phyloP scores from a whole-genome alignment of 92 coral and sea anemone species.

The Nematostella vectensis region DNA sequence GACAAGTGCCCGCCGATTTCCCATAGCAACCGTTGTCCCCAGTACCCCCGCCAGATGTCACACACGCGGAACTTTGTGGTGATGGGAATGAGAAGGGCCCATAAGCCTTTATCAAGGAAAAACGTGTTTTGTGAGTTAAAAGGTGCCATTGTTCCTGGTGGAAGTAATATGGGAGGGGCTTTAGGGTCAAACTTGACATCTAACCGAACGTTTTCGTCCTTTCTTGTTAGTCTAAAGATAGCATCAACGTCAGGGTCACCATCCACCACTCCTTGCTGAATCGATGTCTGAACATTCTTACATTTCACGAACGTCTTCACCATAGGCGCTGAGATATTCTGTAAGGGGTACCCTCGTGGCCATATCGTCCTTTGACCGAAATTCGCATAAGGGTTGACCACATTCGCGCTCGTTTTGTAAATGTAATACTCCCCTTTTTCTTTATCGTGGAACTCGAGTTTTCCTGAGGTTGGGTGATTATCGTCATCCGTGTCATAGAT shows the following conservation, averaged over 20 bases:
- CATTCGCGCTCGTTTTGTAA: constrained; percentile 30
- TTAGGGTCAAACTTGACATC: constrained; percentile 80
- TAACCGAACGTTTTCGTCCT: constrained; percentile 68
- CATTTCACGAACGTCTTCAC: constrained; percentile 73
- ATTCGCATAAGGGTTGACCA: constrained; percentile 84
- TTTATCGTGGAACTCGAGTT: constrained; percentile 56
- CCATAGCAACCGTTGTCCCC: constrained; percentile 90
- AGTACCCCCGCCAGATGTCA: constrained; percentile 99
- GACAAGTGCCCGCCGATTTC: constrained; percentile 86
- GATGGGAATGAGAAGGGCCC: constrained; percentile 75
- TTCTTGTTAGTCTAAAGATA: constrained; percentile 81
- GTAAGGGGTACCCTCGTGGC: constrained; percentile 98
- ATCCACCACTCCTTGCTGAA: constrained; percentile 96
- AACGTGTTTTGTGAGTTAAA: constrained; percentile 94
- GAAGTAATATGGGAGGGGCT: constrained; percentile 65
- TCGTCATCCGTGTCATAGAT: constrained; percentile 98
- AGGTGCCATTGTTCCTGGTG: constrained; percentile 82
- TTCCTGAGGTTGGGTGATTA: constrained; percentile 79
- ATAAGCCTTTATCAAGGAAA: constrained; percentile 61
- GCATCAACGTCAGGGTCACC: constrained; percentile 99
- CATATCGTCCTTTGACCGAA: constrained; percentile 96
- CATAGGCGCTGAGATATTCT: constrained; percentile 72
- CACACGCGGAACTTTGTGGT: constrained; percentile 85
- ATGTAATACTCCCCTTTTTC: constrained; percentile 66
- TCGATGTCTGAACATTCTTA: constrained; percentile 37